Conservation (phyloP, 2,113 vertebrate species). For the Petrocephalus zakoni region DNA sequence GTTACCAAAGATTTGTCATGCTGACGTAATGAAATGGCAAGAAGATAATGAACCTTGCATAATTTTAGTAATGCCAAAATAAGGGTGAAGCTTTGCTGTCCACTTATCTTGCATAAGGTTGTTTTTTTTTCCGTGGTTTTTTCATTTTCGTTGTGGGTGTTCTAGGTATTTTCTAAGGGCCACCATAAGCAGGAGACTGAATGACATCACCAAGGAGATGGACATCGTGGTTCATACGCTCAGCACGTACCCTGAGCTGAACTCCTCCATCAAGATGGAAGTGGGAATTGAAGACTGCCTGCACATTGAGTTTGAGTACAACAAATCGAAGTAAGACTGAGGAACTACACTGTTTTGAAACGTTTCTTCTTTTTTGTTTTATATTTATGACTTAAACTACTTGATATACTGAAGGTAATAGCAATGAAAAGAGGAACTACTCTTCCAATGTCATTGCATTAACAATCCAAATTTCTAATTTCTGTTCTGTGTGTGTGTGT, state of each 20-base stretch:
- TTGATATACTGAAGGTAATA: background rate
- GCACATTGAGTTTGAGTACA: conserved; percentile 98
- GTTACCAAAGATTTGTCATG: background rate
- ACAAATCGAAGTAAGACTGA: conserved; percentile 90
- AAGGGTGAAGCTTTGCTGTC: background rate
- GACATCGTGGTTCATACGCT: conserved; percentile 94
- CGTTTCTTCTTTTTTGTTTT: background rate
- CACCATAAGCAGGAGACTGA: conserved; percentile 87
- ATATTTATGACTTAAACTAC: background rate
- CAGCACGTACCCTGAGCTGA: conserved; percentile 90
- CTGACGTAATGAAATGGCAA: background rate
- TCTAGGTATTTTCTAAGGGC: conserved; percentile 91
- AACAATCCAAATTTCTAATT: background rate
- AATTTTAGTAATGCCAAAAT: background rate
- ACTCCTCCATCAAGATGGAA: conserved; percentile 98
- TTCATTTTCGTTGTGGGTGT: background rate
- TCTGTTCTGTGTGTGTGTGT: background rate
- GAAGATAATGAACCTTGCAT: background rate
- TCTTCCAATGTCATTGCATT: background rate
- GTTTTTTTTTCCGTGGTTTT: background rate
- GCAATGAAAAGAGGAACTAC: background rate
- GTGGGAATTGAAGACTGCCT: conserved; percentile 97
- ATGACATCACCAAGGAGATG: conserved; percentile 91
- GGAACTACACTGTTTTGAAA: background rate
- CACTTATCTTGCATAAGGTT: too few species aligned